Evolutionary conservation across 64 coral and sea anemone genomes (phyloP).

Genomic region (Pocillopora damicornis): DNA sequence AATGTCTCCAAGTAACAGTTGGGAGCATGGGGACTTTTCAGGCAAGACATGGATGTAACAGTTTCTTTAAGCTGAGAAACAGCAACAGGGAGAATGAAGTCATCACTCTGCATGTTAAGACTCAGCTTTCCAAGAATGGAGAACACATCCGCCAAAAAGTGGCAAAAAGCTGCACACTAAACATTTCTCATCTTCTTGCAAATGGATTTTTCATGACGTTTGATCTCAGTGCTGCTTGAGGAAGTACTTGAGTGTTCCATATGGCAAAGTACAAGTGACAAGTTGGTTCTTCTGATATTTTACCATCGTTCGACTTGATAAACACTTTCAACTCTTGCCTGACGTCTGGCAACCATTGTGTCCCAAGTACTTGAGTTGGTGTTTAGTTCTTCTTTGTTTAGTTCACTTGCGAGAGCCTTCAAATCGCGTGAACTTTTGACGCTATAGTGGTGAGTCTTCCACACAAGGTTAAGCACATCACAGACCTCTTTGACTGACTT

Average conservation of each 20-base stretch:
- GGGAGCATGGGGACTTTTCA: constrained; percentile 12
- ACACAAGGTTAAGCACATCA: background rate
- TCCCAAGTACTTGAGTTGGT: constrained; percentile 10
- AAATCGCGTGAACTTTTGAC: constrained; percentile 7
- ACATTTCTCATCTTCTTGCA: background rate
- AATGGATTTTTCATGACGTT: constrained; percentile 1
- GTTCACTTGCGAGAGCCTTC: background rate
- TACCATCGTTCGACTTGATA: constrained; percentile 27
- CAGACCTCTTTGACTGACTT: background rate
- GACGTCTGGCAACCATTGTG: constrained; percentile 13
- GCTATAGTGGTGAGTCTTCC: constrained; percentile 4
- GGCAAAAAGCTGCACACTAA: background rate
- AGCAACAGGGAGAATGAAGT: background rate
- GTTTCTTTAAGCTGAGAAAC: constrained; percentile 22
- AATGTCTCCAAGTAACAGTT: constrained; percentile 3
- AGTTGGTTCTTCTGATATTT: constrained; percentile 11
- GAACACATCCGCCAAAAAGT: constrained; percentile 24
- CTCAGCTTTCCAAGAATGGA: background rate
- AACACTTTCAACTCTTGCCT: constrained; percentile 11
- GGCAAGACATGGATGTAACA: background rate
- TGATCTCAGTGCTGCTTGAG: constrained; percentile 9
- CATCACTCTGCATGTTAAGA: constrained; percentile 2
- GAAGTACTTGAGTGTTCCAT: constrained; percentile 51
- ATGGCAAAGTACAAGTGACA: constrained; percentile 20
- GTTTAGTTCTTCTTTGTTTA: background rate